Evolutionary conservation across 2,113 vertebrate genomes (phyloP), one percentile per base, ranked within the genome.

Genomic region (Anas platyrhynchos): DNA sequence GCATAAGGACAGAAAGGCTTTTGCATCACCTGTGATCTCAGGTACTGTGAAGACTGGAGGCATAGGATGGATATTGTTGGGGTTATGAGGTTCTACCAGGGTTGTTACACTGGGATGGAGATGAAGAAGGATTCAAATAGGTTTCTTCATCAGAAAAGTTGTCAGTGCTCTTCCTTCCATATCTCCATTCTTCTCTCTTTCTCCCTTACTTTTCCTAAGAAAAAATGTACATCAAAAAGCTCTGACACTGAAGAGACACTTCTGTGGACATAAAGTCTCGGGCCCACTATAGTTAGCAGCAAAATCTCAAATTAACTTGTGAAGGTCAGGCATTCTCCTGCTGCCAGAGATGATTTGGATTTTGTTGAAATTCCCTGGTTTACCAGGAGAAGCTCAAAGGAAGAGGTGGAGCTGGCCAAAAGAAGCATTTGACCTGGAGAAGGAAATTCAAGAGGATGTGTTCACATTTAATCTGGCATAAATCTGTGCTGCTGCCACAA

Each of bases 351-450:
- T 85, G 50, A 67, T 80, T 87, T 83, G 65, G 17, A 50, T 68
- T 36, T 65, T 88, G 46, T 61, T 88, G 65, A 81, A 96, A 92
- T 75, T 78, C 92, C 15, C 34, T 61, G 17, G 66, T 55, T 71
- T 86, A 95, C 22, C 52, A 76, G 44, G 59, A 89, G 76, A 77
- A 91, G n/a, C 54, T 90, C 2, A 1, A 82, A 96, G 92, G 96
- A 90, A 97, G 66, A 93, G 86, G 93, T 94, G 92, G 92, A 93
- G 90, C 62, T 88, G 73, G 26, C 44, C 75, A 65, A 68, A 91
- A 75, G 79, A 78, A 86, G 58, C 82, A 6, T 7, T 89, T 91
- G 91, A 89, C 92, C 69, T 72, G 43, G 58, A 76, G 81, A 92
- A 94, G 96, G 92, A 95, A 93, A 91, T 93, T 92, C 36, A 87